Base-by-base conservation (phyloP, 2,797 vertebrate genomes). In the Sebastes kiyomatsui region DNA sequence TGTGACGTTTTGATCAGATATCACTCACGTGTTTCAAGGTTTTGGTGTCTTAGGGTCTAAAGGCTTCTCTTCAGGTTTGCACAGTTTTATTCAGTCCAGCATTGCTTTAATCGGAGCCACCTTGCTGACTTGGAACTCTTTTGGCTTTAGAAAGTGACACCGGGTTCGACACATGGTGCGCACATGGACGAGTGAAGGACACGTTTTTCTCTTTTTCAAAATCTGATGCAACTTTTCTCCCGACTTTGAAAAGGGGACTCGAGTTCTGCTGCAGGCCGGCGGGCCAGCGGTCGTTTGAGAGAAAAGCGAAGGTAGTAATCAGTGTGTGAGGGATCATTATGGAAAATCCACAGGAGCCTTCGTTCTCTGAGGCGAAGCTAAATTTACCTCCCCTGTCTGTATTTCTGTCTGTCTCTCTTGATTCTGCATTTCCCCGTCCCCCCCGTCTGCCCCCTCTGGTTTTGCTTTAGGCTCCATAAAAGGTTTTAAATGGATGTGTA, bases 261-360 rank as follows among this genome's bases (percentile, higher is more conserved):
- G 2, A 58, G 77, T 52, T 62, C 7, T 13, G n/a, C 83, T 67
- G 78, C 76, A 56, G 77, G 81, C 76, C 5, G 72, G 77, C 75
- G 5, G 70, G 42, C 42, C 14, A 16, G 77, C 72, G 13, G 78
- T 62, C 77, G 22, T 79, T 83, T 82, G 62, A 42, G 66, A 81
- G 86, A n/a, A 61, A 35, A 35, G 73, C 9, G 61, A 90, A 92
- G 92, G 90, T 92, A 92, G 91, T 86, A 95, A 95, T 95, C 93
- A 93, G 87, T 2, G 70, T 30, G 85, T 33, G 79, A 85, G 86
- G 84, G 86, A 80, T 93, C 84, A 90, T 93, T 93, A 93, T 85
- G 81, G 81, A 79, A 79, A 92, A 93, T 90, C 92, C 88, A 88
- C 92, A 88, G 89, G 85, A 92, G 91, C 77, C 88, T 74, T 33